Percentiles rank a stretch among this genome's conserved stretches.
phyloP scores from a whole-genome alignment of 2,113 vertebrate genomes.

The Copsychus sechellarum region DNA sequence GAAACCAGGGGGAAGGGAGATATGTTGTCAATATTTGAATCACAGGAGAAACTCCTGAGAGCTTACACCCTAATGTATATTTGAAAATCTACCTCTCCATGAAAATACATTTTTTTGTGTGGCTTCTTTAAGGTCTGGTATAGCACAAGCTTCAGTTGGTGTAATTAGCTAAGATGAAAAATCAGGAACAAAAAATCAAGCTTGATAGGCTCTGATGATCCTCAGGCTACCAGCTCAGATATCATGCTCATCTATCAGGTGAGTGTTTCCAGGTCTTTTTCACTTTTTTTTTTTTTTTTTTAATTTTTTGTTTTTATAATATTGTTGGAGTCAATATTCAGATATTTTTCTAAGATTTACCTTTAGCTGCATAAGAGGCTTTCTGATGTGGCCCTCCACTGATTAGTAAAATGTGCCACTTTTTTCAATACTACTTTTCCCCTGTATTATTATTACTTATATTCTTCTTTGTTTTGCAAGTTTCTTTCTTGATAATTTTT shows the following conservation, averaged over 20 bases:
- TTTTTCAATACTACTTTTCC: neutral
- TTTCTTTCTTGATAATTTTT: neutral
- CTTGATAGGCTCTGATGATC: neutral
- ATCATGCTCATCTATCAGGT: neutral
- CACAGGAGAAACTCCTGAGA: neutral
- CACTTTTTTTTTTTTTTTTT: neutral
- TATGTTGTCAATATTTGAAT: neutral
- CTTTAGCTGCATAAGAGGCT: neutral
- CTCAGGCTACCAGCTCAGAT: neutral
- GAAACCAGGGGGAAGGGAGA: neutral
- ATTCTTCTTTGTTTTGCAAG: neutral
- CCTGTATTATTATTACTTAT: neutral
- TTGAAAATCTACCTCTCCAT: neutral
- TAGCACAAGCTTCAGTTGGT: neutral
- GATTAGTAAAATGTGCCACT: neutral
- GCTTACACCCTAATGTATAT: neutral
- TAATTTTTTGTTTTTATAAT: neutral
- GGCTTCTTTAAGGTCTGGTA: neutral
- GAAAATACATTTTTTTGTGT: neutral
- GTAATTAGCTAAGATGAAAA: neutral
- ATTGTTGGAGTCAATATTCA: neutral
- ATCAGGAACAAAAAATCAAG: neutral
- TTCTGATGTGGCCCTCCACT: neutral
- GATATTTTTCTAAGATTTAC: neutral
- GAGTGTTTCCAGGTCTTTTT: neutral